Conservation (phyloP, 2,113 vertebrate genomes). For the Nyctereutes procyonoides region DNA sequence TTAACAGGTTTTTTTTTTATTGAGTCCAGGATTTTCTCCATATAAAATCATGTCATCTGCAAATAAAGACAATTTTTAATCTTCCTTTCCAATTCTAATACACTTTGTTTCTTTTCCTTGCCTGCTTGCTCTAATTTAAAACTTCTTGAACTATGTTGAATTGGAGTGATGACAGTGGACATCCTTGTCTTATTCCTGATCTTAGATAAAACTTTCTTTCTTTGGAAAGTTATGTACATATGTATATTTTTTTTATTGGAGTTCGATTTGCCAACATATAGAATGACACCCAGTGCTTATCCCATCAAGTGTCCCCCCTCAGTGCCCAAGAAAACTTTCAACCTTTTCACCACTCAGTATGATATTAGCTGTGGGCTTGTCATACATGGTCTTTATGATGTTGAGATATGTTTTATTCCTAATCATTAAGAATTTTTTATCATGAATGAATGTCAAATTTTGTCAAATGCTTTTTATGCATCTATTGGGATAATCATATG, state of each 20-base stretch:
- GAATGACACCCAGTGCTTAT: too few relatives aligned
- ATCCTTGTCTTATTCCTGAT: not conserved
- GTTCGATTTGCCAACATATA: too few relatives aligned
- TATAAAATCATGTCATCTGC: not conserved
- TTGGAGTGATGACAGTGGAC: not conserved
- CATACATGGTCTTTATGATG: not conserved
- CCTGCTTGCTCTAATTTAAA: not conserved
- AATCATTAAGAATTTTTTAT: not conserved
- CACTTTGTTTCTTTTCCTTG: not conserved
- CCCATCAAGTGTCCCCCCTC: too few relatives aligned
- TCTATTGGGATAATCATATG: not conserved
- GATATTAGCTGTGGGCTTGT: not conserved
- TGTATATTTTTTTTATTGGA: too few relatives aligned
- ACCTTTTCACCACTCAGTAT: not conserved
- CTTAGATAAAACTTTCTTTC: not conserved
- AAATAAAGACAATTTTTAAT: not conserved
- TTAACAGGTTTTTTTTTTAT: not conserved
- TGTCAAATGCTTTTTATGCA: not conserved
- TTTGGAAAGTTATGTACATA: too few relatives aligned
- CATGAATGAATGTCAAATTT: not conserved
- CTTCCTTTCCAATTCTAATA: not conserved
- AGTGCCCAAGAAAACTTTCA: not conserved
- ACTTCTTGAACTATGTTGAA: not conserved
- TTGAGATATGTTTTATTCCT: not conserved
- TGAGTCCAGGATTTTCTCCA: not conserved